These are phyloP conservation scores for Paradoxurus hermaphroditus DNA, from an alignment of 2,113 vertebrate genomes.

Conservation along the genomic window DNA sequence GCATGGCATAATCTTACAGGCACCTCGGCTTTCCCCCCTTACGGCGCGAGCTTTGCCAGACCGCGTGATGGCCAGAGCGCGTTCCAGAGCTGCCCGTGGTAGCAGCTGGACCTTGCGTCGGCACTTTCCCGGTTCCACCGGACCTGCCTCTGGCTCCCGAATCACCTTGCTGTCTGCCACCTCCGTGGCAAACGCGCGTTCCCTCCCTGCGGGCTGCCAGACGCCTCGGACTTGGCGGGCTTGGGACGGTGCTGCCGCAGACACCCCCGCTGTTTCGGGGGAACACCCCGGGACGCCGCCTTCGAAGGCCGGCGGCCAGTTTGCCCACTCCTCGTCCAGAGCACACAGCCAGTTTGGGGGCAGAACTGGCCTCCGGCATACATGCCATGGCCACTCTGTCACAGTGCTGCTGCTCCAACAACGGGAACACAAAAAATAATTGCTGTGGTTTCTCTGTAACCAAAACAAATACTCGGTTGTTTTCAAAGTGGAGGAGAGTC, in stretches of 20 bases:
- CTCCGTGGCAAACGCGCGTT: rapidly evolving
- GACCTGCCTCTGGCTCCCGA: no score
- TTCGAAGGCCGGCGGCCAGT: rapidly evolving
- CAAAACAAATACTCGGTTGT: rapidly evolving
- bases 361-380: not conserved
- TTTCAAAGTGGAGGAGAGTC: not conserved
- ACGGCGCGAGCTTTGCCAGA: not conserved
- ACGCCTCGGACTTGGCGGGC: no score
- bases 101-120: rapidly evolving
- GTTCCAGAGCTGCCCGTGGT: rapidly evolving
- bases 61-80: rapidly evolving
- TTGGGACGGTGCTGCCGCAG: rapidly evolving
- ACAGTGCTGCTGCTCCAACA: no score
- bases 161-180: rapidly evolving
- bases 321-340: rapidly evolving
- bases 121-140: rapidly evolving
- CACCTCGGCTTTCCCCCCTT: not conserved
- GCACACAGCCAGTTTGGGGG: rapidly evolving
- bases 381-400: rapidly evolving
- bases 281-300: rapidly evolving
- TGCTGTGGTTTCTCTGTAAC: not conserved
- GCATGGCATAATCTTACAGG: rapidly evolving
- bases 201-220: not conserved
- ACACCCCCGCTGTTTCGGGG: not conserved
- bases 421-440: not conserved